Evolutionary conservation across 2,888 invertebrate species (phyloP).

Genomic region (Horisme vitalbata): DNA sequence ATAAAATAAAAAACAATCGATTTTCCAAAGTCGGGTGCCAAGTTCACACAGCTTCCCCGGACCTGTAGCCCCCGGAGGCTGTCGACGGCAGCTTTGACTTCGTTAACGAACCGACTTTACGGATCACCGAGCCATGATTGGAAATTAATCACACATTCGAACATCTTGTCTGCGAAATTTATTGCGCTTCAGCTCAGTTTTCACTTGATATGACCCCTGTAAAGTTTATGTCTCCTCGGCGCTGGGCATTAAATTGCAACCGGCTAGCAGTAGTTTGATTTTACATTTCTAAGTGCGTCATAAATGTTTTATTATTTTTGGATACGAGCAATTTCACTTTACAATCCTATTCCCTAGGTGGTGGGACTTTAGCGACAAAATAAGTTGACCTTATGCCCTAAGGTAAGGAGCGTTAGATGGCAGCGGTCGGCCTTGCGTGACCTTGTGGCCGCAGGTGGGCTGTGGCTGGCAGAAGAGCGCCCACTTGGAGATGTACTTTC

Average conservation of each 20-base stretch:
- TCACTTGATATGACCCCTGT: constrained; percentile 5
- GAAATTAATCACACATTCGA: constrained; percentile 14
- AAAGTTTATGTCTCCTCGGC: constrained; percentile 6
- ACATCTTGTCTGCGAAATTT: neutral
- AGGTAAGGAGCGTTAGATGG: constrained; percentile 15
- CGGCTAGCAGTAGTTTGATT: constrained; percentile 3
- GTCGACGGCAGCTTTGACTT: constrained; percentile 13
- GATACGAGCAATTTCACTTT: constrained; percentile 2
- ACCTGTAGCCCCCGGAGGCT: constrained; percentile 10
- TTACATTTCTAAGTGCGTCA: constrained; percentile 7
- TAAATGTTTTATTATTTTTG: constrained; percentile 15
- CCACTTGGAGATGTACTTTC: constrained; percentile 20
- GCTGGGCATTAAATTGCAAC: constrained; percentile 6
- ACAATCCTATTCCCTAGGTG: no score
- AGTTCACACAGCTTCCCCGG: no score
- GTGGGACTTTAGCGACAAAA: no score
- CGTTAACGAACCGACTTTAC: constrained; percentile 12
- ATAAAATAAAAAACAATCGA: no score
- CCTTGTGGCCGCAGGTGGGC: constrained; percentile 39
- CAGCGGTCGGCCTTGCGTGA: constrained; percentile 45
- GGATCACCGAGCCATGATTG: constrained; percentile 15
- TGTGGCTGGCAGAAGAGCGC: constrained; percentile 6
- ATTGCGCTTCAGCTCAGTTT: neutral
- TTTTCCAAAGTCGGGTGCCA: no score
- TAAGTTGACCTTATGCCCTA: neutral